Evolutionary conservation across 1,140 invertebrate genomes (phyloP).

Genomic region (Anadara kagoshimensis): DNA sequence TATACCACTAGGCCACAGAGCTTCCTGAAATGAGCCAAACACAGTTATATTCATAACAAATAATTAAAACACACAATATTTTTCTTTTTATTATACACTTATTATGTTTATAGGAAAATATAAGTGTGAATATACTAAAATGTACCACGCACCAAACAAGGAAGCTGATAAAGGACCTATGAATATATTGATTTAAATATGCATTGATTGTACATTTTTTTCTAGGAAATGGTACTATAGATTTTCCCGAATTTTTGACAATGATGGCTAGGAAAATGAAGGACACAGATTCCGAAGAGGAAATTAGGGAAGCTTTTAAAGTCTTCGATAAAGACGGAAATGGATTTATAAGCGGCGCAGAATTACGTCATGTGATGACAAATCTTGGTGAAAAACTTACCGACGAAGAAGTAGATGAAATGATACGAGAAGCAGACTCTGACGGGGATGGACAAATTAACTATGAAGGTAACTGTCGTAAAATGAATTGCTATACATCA

Average conservation of each 20-base stretch:
- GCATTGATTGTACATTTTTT: too few relatives aligned
- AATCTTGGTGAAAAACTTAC: slow-evolving; percentile 92
- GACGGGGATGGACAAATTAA: slow-evolving; percentile 82
- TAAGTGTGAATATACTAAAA: too few relatives aligned
- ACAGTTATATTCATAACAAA: too few relatives aligned
- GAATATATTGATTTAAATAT: too few relatives aligned
- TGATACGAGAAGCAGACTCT: slow-evolving; percentile 93
- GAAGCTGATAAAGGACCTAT: too few relatives aligned
- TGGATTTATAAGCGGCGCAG: slow-evolving; percentile 78
- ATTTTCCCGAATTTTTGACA: slow-evolving; percentile 94
- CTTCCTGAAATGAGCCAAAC: too few relatives aligned
- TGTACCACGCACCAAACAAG: too few relatives aligned
- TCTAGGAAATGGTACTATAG: slow-evolving; percentile 91
- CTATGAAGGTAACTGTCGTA: slow-evolving; percentile 49
- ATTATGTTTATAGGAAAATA: too few relatives aligned
- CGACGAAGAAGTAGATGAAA: slow-evolving; percentile 92
- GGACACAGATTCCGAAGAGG: slow-evolving; percentile 98
- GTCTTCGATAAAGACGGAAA: slow-evolving; percentile 98
- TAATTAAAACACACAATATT: too few relatives aligned
- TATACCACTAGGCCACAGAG: too few relatives aligned
- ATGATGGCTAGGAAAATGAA: slow-evolving; percentile 99
- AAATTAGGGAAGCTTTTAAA: slow-evolving; percentile 98
- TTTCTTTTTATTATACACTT: too few relatives aligned
- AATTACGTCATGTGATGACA: slow-evolving; percentile 83
- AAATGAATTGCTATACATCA: too few relatives aligned